phyloP scores from a whole-genome alignment of 2,113 vertebrate species.

The Dascyllus trimaculatus region DNA sequence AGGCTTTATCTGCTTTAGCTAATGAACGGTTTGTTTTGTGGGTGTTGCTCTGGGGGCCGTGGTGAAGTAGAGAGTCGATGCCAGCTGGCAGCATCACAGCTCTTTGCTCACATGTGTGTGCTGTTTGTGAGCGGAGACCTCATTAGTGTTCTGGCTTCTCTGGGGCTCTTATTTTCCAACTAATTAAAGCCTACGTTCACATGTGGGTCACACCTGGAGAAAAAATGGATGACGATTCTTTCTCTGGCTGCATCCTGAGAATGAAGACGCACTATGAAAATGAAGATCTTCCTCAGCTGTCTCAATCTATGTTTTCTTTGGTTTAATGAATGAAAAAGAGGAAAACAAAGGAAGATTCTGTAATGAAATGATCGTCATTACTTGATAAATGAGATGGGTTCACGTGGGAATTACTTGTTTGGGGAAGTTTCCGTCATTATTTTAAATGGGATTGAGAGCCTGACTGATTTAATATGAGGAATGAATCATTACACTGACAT shows the following conservation, averaged over 20 bases:
- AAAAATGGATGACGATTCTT: slow-evolving; percentile 41
- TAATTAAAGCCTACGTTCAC: slow-evolving; percentile 73
- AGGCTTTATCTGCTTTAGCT: slow-evolving; percentile 20
- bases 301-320: background rate
- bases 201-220: slow-evolving; percentile 82
- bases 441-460: slow-evolving; percentile 19
- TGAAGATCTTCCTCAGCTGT: slow-evolving; percentile 21
- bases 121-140: slow-evolving; percentile 70
- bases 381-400: slow-evolving; percentile 15
- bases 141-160: slow-evolving; percentile 74
- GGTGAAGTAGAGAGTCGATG: slow-evolving; percentile 31
- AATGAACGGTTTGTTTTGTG: slow-evolving; percentile 27
- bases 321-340: background rate
- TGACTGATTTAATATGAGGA: slow-evolving; percentile 9
- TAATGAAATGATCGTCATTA: background rate
- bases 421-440: slow-evolving; percentile 7
- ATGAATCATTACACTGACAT: slow-evolving; percentile 29
- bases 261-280: slow-evolving; percentile 17
- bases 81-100: slow-evolving; percentile 68
- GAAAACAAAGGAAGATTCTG: background rate
- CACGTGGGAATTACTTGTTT: slow-evolving; percentile 33
- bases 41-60: slow-evolving; percentile 18
- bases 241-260: slow-evolving; percentile 25
- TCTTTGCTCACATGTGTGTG: slow-evolving; percentile 70
- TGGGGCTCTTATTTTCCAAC: slow-evolving; percentile 63